These are phyloP conservation scores for Notarius lentiginosus DNA, from an alignment of 2,113 vertebrate genomes.

Conservation along the genomic window DNA sequence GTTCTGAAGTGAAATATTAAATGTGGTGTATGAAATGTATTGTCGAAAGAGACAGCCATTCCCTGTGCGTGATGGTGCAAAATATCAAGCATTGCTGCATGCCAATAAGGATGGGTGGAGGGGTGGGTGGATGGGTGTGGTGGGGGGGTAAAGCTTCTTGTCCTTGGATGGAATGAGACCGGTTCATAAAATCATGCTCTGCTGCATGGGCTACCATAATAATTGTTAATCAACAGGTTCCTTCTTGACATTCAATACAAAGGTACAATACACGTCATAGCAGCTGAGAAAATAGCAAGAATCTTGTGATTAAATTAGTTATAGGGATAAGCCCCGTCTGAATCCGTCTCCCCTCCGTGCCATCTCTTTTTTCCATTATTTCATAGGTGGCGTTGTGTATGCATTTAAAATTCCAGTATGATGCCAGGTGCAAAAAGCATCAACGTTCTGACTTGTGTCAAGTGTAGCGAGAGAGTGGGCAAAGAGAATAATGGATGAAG, in stretches of 20 bases:
- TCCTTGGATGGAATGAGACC: constrained; percentile 24
- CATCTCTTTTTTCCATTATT: constrained; percentile 20
- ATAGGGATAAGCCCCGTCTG: neutral
- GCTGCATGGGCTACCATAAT: constrained; percentile 20
- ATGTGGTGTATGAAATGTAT: neutral
- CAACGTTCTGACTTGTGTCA: constrained; percentile 18
- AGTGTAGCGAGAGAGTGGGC: neutral
- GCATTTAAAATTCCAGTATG: constrained; percentile 38
- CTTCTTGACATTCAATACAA: constrained; percentile 40
- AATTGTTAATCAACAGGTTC: constrained; percentile 38
- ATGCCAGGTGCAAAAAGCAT: constrained; percentile 45
- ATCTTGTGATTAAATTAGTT: constrained; percentile 43
- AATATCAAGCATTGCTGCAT: constrained; percentile 16
- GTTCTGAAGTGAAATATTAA: neutral
- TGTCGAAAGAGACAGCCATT: neutral
- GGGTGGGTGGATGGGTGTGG: neutral
- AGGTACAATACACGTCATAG: constrained; percentile 16
- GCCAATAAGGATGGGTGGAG: constrained; percentile 16
- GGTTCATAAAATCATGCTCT: constrained; percentile 24
- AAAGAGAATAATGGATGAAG: constrained; percentile 39
- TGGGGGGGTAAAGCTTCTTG: neutral
- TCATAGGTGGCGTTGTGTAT: constrained; percentile 13
- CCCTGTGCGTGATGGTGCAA: neutral
- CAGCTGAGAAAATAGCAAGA: constrained; percentile 7
- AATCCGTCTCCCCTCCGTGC: neutral